Percentiles rank a stretch among this genome's conserved stretches.
Conservation (phyloP, 2,113 vertebrate species). For the Hydrochoerus hydrochaeris region DNA sequence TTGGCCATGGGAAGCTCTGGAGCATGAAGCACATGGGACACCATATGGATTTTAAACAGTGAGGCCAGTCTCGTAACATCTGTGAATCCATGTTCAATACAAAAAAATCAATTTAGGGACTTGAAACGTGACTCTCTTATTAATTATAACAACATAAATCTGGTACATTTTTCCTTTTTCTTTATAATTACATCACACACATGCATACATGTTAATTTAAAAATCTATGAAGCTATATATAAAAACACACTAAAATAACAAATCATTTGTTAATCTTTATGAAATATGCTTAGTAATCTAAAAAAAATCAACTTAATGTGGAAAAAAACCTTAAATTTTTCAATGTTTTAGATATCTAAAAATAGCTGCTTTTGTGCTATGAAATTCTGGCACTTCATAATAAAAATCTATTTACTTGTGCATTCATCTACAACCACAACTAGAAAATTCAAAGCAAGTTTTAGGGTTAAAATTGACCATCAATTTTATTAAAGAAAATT, state of each 20-base stretch:
- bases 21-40: background rate
- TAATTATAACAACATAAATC: conserved; percentile 12
- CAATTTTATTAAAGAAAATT: conserved; percentile 3
- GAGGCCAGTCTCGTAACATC: background rate
- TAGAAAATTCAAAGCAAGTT: background rate
- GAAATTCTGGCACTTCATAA: background rate
- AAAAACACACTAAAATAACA: background rate
- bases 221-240: background rate
- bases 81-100: background rate
- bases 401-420: background rate
- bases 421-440: background rate
- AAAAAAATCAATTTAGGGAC: background rate
- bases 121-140: background rate
- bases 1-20: background rate
- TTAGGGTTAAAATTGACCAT: background rate
- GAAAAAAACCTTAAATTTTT: background rate
- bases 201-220: background rate
- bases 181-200: background rate
- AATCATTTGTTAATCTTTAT: background rate
- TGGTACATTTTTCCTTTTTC: background rate
- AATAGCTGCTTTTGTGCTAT: background rate
- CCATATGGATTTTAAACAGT: background rate
- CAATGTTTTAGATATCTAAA: background rate
- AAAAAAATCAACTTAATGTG: background rate
- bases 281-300: background rate